Evolutionary conservation across 1,140 invertebrate species (phyloP), one percentile per base, ranked within the genome.

Genomic region (Drosophila suzukii): DNA sequence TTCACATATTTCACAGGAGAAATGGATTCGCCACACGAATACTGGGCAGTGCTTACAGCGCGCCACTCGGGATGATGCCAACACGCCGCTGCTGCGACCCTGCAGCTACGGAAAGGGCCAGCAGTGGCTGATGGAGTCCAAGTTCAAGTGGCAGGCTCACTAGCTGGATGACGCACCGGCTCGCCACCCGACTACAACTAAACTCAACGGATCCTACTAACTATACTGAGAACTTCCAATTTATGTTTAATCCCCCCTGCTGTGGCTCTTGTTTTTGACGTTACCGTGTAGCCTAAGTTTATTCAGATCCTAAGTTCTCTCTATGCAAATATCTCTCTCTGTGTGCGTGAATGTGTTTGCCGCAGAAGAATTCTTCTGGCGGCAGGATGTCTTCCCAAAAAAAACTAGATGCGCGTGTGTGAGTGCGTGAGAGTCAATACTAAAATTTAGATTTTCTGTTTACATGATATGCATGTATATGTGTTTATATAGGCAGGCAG

Each of bases 81-180:
- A 94, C 78, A 93, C 94, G 66, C 97, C 98, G 15, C 92, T 97
- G 53, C 93, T 99, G 88, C 93, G 95, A 39, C 93, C 94, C 17
- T 99, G 98, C 93, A 95, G 96, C 88, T 94, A 94, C 30, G 94
- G 94, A 53, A 90, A 93, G 34, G 95, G 96, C 12, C 98, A 99
- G 93, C 96, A 98, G 91, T 99, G 98, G 98, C 95, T 97, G 51
- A 99, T 99, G 98, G 96, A 97, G 91, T 96, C 96, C 68, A 98
- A 98, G 93, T 98, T 98, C 92, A 97, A 97, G 93, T 98, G 97
- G 97, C 97, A 98, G 93, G 97, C 97, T 34, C 91, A 92, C 89
- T 92, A 91, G 86, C 83, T 75, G 13, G 27, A 34, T 50, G 59
- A 17, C 17, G 11, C 17, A 32, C 15, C 8, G 47, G 46, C 20